Evolutionary conservation across 2,888 invertebrate species (phyloP), one percentile per base, ranked within the genome.

Genomic region (Cryptocephalus primarius): DNA sequence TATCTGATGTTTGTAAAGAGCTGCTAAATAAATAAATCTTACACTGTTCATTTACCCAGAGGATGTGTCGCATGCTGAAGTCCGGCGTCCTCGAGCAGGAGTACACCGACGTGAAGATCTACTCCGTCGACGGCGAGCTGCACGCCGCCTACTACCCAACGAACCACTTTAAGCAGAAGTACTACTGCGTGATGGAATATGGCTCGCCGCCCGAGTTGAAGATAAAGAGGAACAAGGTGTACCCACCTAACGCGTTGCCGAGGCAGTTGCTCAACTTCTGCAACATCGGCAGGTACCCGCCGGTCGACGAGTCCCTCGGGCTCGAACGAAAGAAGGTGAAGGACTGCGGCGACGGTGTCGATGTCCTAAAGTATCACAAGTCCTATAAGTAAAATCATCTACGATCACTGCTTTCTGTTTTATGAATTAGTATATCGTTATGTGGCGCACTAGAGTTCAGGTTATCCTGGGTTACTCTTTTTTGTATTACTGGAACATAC

Each of bases 101-200:
- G 40, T 62, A 67, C 49, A 60, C 74, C 10, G 75, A 75, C 53
- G 62, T 74, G 1, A 68, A 64, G 54, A 56, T 73, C 1, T 74
- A 72, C 53, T 51, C 55, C 32, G 67, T 70, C 2, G 71, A 73
- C 56, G 62, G 62, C 8, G 53, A 60, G 38, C 60, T 65, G 40
- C 56, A 66, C 40, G 59, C 68, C 12, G 74, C 72, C n/a, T 63
- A 65, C 14, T 72, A 77, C 53, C 65, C 67, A 4, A 55, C 59
- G 3, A 62, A 69, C 55, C 69, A 72, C 45, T 78, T 73, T 54
- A 76, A 77, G 42, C 74, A 76, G 47, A 59, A 72, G 8, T 78
- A 78, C 64, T 79, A 78, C 45, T 71, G 75, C 48, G 75, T 76
- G 52, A 57, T 71, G 55, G 74, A 75, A 11, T 73, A 67, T 41